phyloP scores from a whole-genome alignment of 1,140 invertebrate species.

The Teleopsis dalmanni region DNA sequence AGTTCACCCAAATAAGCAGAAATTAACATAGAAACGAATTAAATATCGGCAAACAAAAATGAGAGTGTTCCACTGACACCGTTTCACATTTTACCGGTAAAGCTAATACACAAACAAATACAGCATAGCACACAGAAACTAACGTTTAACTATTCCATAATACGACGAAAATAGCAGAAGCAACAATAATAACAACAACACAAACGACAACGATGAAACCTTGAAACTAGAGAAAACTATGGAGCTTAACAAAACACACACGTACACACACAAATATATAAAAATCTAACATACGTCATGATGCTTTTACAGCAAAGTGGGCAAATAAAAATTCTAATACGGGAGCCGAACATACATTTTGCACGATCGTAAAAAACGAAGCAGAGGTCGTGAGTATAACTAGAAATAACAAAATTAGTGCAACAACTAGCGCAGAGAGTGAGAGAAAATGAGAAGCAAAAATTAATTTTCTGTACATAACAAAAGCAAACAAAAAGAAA shows the following conservation, averaged over 20 bases:
- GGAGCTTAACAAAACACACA: background rate
- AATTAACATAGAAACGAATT: too few relatives aligned
- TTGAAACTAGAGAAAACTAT: conserved; percentile 2
- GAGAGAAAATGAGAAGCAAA: too few relatives aligned
- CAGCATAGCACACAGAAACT: conserved; percentile 22
- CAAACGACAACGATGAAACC: conserved; percentile 1
- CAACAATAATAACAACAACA: background rate
- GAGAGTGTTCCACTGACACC: conserved; percentile 44
- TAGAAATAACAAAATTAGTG: too few relatives aligned
- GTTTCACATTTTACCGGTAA: conserved; percentile 31
- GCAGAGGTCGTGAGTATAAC: too few relatives aligned
- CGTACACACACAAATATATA: background rate
- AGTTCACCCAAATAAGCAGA: too few relatives aligned
- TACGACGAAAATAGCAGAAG: background rate
- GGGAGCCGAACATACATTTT: too few relatives aligned
- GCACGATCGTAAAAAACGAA: too few relatives aligned
- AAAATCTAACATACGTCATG: background rate
- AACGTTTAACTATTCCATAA: conserved; percentile 7
- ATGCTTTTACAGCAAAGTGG: too few relatives aligned
- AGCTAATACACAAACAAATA: conserved; percentile 5
- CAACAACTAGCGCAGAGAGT: too few relatives aligned
- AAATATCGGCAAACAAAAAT: conserved; percentile 36
- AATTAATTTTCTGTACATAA: too few relatives aligned
- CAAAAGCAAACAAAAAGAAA: too few relatives aligned
- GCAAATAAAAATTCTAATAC: too few relatives aligned